Conservation (phyloP, 1,140 invertebrate species). For the Belonocnema kinseyi region DNA sequence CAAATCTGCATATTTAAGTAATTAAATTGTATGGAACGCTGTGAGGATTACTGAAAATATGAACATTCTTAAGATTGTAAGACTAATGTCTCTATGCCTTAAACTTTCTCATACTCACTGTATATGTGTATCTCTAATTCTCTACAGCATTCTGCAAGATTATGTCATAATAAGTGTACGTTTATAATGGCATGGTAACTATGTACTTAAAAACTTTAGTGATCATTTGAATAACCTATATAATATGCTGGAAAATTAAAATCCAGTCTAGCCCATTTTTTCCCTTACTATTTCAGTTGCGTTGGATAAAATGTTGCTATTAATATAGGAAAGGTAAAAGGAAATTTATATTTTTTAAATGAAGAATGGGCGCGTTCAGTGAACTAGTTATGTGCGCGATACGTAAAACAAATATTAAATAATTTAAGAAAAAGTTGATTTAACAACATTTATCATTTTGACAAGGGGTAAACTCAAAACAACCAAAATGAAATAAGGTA, state of each 20-base stretch:
- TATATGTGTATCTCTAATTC: neutral
- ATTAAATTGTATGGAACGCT: neutral
- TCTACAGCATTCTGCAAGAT: constrained; percentile 28
- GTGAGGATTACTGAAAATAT: neutral
- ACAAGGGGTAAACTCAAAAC: too few species aligned
- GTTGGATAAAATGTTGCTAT: too few species aligned
- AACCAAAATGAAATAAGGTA: too few species aligned
- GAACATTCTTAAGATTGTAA: neutral
- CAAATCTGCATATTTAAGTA: neutral
- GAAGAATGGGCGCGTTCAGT: too few species aligned
- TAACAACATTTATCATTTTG: too few species aligned
- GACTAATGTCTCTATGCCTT: constrained; percentile 3
- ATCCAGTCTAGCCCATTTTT: too few species aligned
- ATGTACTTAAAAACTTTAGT: constrained; percentile 1
- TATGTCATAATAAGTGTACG: constrained; percentile 36
- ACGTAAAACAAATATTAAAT: too few species aligned
- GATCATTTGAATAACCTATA: constrained; percentile 12
- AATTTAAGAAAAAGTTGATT: too few species aligned
- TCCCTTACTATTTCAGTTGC: too few species aligned
- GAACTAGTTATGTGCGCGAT: too few species aligned
- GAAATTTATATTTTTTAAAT: too few species aligned
- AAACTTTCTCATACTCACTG: constrained; percentile 39
- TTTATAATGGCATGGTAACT: neutral
- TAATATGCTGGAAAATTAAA: neutral
- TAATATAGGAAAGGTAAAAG: too few species aligned